phyloP scores from a whole-genome alignment of 2,113 vertebrate genomes.

The Andinoacara biseriatus region DNA sequence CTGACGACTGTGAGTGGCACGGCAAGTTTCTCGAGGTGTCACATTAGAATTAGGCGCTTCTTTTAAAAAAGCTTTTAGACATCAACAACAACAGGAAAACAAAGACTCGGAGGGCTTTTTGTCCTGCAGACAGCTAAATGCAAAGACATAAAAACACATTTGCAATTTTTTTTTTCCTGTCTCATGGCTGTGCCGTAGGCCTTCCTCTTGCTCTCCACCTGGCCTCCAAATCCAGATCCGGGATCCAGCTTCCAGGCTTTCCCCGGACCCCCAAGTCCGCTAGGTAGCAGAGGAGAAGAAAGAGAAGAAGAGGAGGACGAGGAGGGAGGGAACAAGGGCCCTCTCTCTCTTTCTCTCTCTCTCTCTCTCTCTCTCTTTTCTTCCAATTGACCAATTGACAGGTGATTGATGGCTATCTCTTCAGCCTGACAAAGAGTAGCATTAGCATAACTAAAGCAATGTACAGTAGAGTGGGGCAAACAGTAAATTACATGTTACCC shows the following conservation, averaged over 20 bases:
- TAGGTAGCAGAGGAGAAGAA: conserved; percentile 89
- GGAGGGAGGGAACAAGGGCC: conserved; percentile 80
- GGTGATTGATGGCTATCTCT: conserved; percentile 99
- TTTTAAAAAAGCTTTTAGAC: conserved; percentile 25
- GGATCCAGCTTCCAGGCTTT: conserved; percentile 91
- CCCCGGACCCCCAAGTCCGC: conserved; percentile 83
- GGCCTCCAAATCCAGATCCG: conserved; percentile 78
- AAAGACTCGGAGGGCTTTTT: background rate
- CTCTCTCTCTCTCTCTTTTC: conserved; percentile 73
- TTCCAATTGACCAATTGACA: conserved; percentile 99
- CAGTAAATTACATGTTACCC: conserved; percentile 98
- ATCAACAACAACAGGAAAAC: conserved; percentile 38
- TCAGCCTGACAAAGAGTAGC: conserved; percentile 94
- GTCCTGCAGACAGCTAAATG: background rate
- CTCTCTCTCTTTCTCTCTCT: conserved; percentile 43
- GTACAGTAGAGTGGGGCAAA: conserved; percentile 97
- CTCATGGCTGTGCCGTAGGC: background rate
- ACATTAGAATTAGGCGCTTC: conserved; percentile 42
- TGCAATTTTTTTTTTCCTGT: background rate
- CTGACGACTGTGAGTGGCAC: conserved; percentile 33
- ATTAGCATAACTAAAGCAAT: conserved; percentile 99
- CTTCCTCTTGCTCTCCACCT: conserved; percentile 53
- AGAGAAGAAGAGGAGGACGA: conserved; percentile 39
- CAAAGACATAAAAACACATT: background rate
- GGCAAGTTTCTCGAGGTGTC: conserved; percentile 32